Conservation (phyloP, 2,888 invertebrate genomes). For the Ametastegia equiseti region DNA sequence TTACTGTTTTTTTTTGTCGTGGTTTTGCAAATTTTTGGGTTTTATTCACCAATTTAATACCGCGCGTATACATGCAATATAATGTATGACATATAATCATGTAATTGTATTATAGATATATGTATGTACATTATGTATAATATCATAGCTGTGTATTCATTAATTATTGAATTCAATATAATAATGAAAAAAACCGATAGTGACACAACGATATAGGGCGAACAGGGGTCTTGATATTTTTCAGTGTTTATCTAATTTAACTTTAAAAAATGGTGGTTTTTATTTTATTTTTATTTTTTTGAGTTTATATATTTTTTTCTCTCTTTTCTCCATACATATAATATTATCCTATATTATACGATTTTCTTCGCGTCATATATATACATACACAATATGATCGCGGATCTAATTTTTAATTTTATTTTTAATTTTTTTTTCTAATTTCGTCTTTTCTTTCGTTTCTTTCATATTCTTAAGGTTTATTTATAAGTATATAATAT, state of each 20-base stretch:
- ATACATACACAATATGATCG: too few species aligned
- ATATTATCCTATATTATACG: too few species aligned
- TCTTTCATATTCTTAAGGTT: too few species aligned
- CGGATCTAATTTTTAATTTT: slow-evolving; percentile 17
- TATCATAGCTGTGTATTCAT: background rate
- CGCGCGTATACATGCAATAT: too few species aligned
- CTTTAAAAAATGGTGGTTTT: slow-evolving; percentile 51
- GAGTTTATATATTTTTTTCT: background rate
- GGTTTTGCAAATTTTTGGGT: too few species aligned
- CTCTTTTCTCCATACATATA: too few species aligned
- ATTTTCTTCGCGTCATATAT: too few species aligned
- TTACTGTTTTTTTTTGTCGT: too few species aligned
- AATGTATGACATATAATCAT: slow-evolving; percentile 19
- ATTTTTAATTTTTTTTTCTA: background rate
- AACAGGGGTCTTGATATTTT: background rate
- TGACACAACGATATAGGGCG: slow-evolving; percentile 7
- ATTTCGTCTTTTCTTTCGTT: slow-evolving; percentile 28
- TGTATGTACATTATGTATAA: background rate
- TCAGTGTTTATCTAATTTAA: slow-evolving; percentile 40
- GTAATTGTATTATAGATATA: background rate
- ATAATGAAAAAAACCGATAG: slow-evolving; percentile 6
- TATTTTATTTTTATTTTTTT: background rate
- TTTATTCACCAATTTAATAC: too few species aligned
- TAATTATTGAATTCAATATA: background rate
- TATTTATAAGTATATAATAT: background rate